Evolutionary conservation across 2,113 vertebrate genomes (phyloP).

Genomic region (Ascaphus truei): DNA sequence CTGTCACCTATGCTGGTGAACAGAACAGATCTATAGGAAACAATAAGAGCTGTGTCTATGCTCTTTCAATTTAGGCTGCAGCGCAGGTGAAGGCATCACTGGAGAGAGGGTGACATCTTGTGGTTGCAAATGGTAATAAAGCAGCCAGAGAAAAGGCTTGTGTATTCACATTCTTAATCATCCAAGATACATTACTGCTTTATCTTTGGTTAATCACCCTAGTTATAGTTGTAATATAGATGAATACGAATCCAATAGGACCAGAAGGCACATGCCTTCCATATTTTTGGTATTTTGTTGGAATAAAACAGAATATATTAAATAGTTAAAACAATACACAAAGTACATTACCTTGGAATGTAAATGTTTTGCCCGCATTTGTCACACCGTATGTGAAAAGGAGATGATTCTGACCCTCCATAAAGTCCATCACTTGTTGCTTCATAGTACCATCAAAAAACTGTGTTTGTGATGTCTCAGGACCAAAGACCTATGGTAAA

Average conservation of each 20-base stretch:
- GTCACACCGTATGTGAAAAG: slow-evolving; percentile 92
- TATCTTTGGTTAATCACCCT: too few species aligned
- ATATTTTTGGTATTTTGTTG: too few species aligned
- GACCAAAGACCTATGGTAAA: slow-evolving; percentile 78
- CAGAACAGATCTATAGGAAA: not conserved
- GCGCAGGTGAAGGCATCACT: not conserved
- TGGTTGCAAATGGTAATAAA: not conserved
- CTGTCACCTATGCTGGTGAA: not conserved
- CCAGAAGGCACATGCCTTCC: too few species aligned
- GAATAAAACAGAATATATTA: too few species aligned
- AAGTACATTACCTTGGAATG: slow-evolving; percentile 78
- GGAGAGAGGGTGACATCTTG: not conserved
- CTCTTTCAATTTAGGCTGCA: too few species aligned
- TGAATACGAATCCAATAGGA: too few species aligned
- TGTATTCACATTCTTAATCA: not conserved
- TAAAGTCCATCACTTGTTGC: slow-evolving; percentile 74
- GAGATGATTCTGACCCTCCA: slow-evolving; percentile 80
- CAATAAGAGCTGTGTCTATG: not conserved
- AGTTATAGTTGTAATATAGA: too few species aligned
- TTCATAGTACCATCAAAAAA: slow-evolving; percentile 82
- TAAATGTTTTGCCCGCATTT: slow-evolving; percentile 93
- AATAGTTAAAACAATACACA: not conserved
- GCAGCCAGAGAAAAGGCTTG: not conserved
- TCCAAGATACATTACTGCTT: too few species aligned
- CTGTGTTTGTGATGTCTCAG: slow-evolving; percentile 79